phyloP scores from a whole-genome alignment of 1,140 invertebrate species.

The Hycleus cichorii region DNA sequence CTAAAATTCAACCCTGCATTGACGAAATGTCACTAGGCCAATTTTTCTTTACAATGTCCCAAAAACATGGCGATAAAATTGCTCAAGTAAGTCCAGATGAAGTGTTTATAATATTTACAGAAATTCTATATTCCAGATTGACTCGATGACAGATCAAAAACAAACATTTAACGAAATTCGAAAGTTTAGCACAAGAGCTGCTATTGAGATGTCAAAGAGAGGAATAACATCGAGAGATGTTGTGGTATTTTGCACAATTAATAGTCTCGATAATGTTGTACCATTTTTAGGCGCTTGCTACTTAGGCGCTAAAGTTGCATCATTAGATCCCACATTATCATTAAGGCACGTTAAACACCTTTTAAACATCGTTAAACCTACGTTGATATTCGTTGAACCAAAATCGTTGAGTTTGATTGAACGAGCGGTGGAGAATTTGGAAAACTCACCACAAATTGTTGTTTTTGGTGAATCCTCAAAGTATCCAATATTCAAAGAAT shows the following conservation, averaged over 20 bases:
- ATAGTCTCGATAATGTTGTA: conserved; percentile 7
- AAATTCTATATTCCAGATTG: neutral
- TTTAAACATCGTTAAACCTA: conserved; percentile 22
- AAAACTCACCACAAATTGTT: conserved; percentile 17
- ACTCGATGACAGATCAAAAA: neutral
- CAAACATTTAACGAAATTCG: conserved; percentile 5
- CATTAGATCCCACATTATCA: conserved; percentile 26
- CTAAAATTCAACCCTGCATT: neutral
- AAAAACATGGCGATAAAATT: conserved; percentile 13
- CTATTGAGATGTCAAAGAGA: conserved; percentile 1
- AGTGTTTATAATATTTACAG: too few species aligned
- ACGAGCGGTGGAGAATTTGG: conserved; percentile 1
- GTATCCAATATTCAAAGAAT: conserved; percentile 17
- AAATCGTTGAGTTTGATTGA: conserved; percentile 17
- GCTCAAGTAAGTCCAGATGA: conserved; percentile 15
- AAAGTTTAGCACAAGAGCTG: conserved; percentile 1
- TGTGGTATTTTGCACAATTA: neutral
- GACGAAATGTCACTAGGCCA: neutral
- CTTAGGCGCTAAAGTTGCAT: neutral
- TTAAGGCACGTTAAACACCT: conserved; percentile 18
- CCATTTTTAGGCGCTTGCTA: conserved; percentile 1
- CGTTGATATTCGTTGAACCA: conserved; percentile 28
- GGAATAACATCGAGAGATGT: conserved; percentile 7
- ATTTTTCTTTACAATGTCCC: neutral
- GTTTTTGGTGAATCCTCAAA: conserved; percentile 14